Evolutionary conservation across 2,888 invertebrate genomes (phyloP), one percentile per base, ranked within the genome.

Genomic region (Euclidia mi): DNA sequence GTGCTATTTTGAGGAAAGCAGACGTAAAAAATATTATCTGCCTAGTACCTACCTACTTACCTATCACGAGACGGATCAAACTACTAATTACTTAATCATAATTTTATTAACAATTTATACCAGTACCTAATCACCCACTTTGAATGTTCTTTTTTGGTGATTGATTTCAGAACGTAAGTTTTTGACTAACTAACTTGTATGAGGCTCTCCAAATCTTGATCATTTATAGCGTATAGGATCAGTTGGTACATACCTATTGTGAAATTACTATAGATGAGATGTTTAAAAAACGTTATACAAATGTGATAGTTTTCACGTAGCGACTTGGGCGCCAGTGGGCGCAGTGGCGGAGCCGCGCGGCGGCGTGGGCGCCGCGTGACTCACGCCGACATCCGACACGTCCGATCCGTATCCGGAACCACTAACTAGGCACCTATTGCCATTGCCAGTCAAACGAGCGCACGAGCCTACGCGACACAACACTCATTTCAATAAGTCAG

Each of bases 321-420:
- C 64, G 71, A 58, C 43, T 48, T 63, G 56, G 72, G 75, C 75
- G 67, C 65, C 73, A 68, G 70, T 78, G 76, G 78, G 78, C 68
- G 76, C 74, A 62, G 59, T 62, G 56, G 53, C 56, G 57, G 56
- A 49, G 67, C 71, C 75, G 73, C 70, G 74, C 32, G 11, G 67
- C 71, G 76, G 67, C 71, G 71, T 75, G 71, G 80, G 92, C 90
- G 90, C 92, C 87, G 85, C 87, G 87, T 93, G 95, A 94, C 86
- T 94, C 95, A 95, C 91, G 88, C 89, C 91, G 94, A 94, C 94
- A 94, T 94, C 95, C 95, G 95, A 95, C 95, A 95, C 93, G 93
- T 94, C 91, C 94, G 90, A 91, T 91, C 84, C 90, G 91, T 93
- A 94, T 94, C 94, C 94, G 94, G 94, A 94, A 94, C 91, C 87